phyloP scores from a whole-genome alignment of 2,113 vertebrate species.

The Psittacus erithacus region DNA sequence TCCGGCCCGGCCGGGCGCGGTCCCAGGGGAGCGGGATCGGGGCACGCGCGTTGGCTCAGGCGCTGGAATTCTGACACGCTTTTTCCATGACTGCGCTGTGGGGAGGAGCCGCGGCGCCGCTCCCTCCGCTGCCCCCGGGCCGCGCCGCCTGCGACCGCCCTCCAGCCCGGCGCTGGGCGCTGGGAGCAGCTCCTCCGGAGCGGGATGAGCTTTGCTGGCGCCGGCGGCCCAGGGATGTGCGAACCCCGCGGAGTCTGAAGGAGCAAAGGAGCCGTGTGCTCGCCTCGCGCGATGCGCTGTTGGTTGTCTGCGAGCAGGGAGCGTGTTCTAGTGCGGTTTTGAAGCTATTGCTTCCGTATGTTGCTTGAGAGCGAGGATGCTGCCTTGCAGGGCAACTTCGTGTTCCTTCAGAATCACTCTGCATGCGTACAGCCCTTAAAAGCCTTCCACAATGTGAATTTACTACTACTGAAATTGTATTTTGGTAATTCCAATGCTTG shows the following conservation, averaged over 20 bases:
- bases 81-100: constrained; percentile 85
- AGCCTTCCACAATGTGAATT: too few species aligned
- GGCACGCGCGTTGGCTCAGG: constrained; percentile 83
- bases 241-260: neutral
- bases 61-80: constrained; percentile 84
- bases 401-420: neutral
- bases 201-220: neutral
- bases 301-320: neutral
- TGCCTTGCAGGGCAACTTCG: neutral
- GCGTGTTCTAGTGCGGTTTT: accelerated
- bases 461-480: accelerated
- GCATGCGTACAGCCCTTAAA: neutral
- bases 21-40: constrained; percentile 76
- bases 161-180: neutral
- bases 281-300: neutral
- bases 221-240: neutral
- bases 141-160: neutral
- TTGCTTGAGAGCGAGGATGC: neutral
- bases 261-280: accelerated
- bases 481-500: neutral
- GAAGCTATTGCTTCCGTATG: neutral
- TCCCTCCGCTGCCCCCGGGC: constrained; percentile 48
- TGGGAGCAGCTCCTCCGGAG: constrained; percentile 4
- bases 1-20: constrained; percentile 70
- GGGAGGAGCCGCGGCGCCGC: constrained; percentile 71